Conservation (phyloP, 2,113 vertebrate genomes). For the Brienomyrus brachyistius region DNA sequence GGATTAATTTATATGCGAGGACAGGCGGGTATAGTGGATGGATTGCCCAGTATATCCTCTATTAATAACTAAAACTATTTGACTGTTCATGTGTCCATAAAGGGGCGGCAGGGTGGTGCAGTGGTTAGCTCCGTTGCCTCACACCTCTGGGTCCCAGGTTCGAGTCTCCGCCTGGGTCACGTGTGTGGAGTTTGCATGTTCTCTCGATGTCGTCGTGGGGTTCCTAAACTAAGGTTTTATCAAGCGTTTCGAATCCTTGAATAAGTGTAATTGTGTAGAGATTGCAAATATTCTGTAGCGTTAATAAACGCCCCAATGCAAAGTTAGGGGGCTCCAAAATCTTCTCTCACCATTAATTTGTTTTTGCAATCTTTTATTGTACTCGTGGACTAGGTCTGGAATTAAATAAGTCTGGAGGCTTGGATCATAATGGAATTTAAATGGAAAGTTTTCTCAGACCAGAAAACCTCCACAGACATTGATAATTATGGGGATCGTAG, state of each 20-base stretch:
- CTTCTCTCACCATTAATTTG: background rate
- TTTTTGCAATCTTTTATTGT: background rate
- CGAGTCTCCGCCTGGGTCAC: no score
- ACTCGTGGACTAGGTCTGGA: slow-evolving; percentile 11
- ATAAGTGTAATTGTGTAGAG: background rate
- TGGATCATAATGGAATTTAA: slow-evolving; percentile 34
- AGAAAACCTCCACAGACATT: slow-evolving; percentile 31
- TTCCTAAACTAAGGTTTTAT: background rate
- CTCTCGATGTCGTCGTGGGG: no score
- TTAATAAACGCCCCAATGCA: background rate
- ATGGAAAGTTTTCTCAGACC: slow-evolving; percentile 50
- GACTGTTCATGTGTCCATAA: background rate
- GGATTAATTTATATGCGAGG: background rate
- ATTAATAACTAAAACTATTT: no score
- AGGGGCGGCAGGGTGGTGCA: no score
- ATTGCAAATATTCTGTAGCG: background rate
- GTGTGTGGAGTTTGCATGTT: no score
- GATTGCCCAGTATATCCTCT: no score
- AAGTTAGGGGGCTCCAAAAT: background rate
- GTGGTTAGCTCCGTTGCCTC: no score
- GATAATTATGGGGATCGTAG: slow-evolving; percentile 41
- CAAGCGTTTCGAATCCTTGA: background rate
- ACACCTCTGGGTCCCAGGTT: no score
- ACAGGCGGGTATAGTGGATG: background rate
- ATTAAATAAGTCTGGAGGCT: slow-evolving; percentile 30